These are phyloP conservation scores for Microcaecilia unicolor DNA, from an alignment of 2,797 vertebrate species.

Conservation along the genomic window DNA sequence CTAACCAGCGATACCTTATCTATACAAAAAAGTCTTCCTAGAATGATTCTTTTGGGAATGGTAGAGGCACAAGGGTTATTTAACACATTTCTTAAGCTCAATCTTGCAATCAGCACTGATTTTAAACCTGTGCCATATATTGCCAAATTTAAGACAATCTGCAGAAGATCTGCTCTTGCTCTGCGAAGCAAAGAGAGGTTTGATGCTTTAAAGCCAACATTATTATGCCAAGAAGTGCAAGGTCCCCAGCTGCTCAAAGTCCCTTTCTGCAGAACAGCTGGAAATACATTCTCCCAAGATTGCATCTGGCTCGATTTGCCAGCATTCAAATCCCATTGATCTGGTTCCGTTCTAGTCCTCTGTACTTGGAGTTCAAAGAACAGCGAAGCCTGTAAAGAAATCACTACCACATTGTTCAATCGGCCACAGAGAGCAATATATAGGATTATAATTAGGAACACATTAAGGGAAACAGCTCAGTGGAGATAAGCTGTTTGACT, in stretches of 20 bases:
- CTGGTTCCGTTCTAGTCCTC: slow-evolving; percentile 62
- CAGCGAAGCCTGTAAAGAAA: slow-evolving; percentile 63
- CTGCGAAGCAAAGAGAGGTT: too few relatives aligned
- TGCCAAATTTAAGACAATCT: too few relatives aligned
- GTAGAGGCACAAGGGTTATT: too few relatives aligned
- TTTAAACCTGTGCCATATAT: too few relatives aligned
- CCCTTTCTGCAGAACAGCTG: slow-evolving; percentile 63
- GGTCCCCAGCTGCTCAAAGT: slow-evolving; percentile 48
- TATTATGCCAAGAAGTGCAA: too few relatives aligned
- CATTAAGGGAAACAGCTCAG: slow-evolving; percentile 65
- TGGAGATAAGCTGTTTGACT: slow-evolving; percentile 66
- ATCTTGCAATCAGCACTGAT: too few relatives aligned
- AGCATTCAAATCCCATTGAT: slow-evolving; percentile 63
- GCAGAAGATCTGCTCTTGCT: too few relatives aligned
- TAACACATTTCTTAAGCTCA: too few relatives aligned
- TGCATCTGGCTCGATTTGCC: slow-evolving; percentile 65
- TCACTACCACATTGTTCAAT: slow-evolving; percentile 72
- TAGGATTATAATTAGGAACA: slow-evolving; percentile 74
- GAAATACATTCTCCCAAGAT: slow-evolving; percentile 56
- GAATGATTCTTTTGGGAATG: too few relatives aligned
- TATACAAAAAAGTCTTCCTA: too few relatives aligned
- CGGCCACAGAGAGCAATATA: slow-evolving; percentile 63
- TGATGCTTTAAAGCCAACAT: too few relatives aligned
- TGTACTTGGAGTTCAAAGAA: slow-evolving; percentile 73
- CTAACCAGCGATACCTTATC: too few relatives aligned